Percentiles rank a stretch among this genome's conserved stretches.
Conservation (phyloP, 2,888 invertebrate genomes). For the Coremacera marginata region DNA sequence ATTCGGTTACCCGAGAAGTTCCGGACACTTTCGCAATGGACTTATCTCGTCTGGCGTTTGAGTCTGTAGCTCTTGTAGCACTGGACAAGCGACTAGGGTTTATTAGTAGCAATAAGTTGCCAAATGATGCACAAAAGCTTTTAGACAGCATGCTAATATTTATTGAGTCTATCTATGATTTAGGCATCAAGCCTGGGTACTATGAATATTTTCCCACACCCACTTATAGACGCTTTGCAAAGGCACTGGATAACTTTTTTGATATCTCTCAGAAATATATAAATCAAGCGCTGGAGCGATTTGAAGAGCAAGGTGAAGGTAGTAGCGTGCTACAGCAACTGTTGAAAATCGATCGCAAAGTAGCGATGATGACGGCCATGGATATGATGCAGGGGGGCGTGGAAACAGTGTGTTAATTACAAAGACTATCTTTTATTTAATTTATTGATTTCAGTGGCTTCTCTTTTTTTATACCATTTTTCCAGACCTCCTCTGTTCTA, state of each 20-base stretch:
- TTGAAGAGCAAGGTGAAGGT: constrained; percentile 41
- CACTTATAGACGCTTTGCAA: constrained; percentile 59
- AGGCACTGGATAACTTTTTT: constrained; percentile 59
- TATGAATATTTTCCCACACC: constrained; percentile 61
- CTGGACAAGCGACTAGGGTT: constrained; percentile 64
- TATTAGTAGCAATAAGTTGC: constrained; percentile 44
- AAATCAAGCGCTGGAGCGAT: constrained; percentile 60
- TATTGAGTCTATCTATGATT: constrained; percentile 46
- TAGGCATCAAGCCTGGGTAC: constrained; percentile 64
- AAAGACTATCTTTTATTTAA: no score
- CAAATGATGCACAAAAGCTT: constrained; percentile 47
- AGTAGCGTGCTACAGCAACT: constrained; percentile 76
- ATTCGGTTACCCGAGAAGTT: constrained; percentile 61
- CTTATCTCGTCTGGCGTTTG: constrained; percentile 73
- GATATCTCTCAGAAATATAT: constrained; percentile 64
- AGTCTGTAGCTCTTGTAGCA: constrained; percentile 70
- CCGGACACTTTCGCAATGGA: constrained; percentile 70
- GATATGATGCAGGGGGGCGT: constrained; percentile 81
- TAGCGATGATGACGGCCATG: constrained; percentile 77
- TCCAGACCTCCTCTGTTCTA: constrained; percentile 62
- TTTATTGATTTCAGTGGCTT: not conserved
- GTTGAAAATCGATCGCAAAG: constrained; percentile 73
- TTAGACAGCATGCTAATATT: constrained; percentile 49
- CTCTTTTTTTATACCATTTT: constrained; percentile 54
- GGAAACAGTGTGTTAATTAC: constrained; percentile 74